Conservation (phyloP, 2,113 vertebrate species). For the Rhinopithecus roxellana region DNA sequence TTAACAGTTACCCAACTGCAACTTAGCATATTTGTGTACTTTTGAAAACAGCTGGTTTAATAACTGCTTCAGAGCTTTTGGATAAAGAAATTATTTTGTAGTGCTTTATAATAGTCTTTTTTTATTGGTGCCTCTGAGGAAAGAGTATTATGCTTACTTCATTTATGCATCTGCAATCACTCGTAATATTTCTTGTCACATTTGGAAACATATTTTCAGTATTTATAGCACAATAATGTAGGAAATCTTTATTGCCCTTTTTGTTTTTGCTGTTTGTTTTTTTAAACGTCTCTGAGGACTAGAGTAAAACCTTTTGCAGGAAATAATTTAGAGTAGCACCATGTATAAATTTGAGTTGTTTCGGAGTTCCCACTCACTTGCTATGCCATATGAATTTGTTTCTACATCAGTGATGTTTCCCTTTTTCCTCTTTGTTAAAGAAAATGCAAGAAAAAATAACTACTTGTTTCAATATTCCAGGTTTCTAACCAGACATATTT, state of each 20-base stretch:
- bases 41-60: constrained; percentile 92
- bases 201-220: constrained; percentile 70
- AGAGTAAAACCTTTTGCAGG: constrained; percentile 51
- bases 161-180: constrained; percentile 64
- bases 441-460: neutral
- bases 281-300: constrained; percentile 43
- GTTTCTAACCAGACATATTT: neutral
- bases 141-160: constrained; percentile 64
- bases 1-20: constrained; percentile 91
- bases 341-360: constrained; percentile 35
- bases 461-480: neutral
- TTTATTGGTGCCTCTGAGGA: constrained; percentile 73
- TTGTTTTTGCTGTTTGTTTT: constrained; percentile 59
- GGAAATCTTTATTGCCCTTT: constrained; percentile 61
- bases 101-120: constrained; percentile 79
- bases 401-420: neutral
- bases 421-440: neutral
- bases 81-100: constrained; percentile 88
- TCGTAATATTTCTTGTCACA: constrained; percentile 75
- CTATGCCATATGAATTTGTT: neutral
- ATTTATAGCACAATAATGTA: constrained; percentile 68
- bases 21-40: constrained; percentile 91
- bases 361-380: neutral
- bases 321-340: constrained; percentile 5
- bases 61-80: constrained; percentile 87